A percentile compares a stretch with the other conserved stretches of the same genome.
Conservation (phyloP, 2,113 vertebrate species). For the Pipra filicauda region DNA sequence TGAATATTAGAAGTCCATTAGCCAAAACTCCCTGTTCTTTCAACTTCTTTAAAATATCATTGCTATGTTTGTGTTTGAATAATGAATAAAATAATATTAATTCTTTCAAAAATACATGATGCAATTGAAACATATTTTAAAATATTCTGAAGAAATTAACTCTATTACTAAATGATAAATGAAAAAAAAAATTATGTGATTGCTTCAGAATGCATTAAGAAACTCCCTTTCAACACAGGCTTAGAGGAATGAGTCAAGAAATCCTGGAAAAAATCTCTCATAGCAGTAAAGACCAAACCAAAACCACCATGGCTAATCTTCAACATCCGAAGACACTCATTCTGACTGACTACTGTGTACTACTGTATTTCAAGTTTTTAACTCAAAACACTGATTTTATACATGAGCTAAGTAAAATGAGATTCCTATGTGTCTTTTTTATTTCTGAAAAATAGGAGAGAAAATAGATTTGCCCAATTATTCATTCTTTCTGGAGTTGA, state of each 20-base stretch:
- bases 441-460: neutral
- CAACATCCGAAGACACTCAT: neutral
- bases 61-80: neutral
- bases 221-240: constrained; percentile 39
- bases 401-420: neutral
- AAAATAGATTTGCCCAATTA: neutral
- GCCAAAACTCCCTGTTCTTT: neutral
- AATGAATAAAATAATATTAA: neutral
- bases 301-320: constrained; percentile 38
- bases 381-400: neutral
- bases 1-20: neutral
- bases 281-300: constrained; percentile 7
- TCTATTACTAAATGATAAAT: neutral
- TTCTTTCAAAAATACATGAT: neutral
- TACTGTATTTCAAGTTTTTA: neutral
- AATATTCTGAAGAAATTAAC: neutral
- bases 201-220: constrained; percentile 50
- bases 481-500: neutral
- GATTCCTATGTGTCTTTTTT: neutral
- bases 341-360: neutral
- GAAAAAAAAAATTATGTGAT: neutral
- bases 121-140: neutral
- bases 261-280: constrained; percentile 36
- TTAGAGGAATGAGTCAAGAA: constrained; percentile 51
- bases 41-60: neutral